Evolutionary conservation across 2,888 invertebrate species (phyloP).

Genomic region (Lasioglossum pauxillum): DNA sequence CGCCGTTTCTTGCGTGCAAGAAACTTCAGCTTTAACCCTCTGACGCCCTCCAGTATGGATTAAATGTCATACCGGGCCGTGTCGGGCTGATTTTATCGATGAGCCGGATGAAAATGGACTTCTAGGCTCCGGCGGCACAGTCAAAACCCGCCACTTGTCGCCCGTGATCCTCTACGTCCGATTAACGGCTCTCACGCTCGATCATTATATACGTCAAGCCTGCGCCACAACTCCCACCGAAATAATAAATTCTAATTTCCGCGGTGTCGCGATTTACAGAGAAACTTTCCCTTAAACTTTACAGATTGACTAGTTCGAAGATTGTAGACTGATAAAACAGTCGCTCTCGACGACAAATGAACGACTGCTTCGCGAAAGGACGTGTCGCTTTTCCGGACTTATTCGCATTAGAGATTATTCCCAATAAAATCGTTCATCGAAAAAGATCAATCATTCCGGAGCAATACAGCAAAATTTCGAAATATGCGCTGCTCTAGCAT

Average conservation of each 20-base stretch:
- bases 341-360: not conserved
- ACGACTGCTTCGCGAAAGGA: not conserved
- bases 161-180: conserved; percentile 27
- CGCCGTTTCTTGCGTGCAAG: conserved; percentile 53
- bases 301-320: not conserved
- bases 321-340: not conserved
- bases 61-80: conserved; percentile 52
- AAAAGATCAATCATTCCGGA: not conserved
- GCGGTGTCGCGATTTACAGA: not conserved
- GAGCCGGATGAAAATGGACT: conserved; percentile 52
- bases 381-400: not conserved
- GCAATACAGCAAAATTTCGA: not conserved
- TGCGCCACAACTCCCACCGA: not conserved
- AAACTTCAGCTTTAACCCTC: conserved; percentile 35
- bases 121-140: conserved; percentile 22
- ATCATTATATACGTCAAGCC: not conserved
- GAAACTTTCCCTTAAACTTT: not conserved
- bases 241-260: conserved; percentile 11
- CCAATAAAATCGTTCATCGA: not conserved
- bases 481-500: not conserved
- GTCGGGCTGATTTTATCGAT: conserved; percentile 56
- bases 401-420: too few species aligned
- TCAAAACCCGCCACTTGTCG: conserved; percentile 39
- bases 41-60: conserved; percentile 41
- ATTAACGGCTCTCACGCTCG: conserved; percentile 22